phyloP scores from a whole-genome alignment of 2,797 vertebrate species.

The Gallinago nigripennis region DNA sequence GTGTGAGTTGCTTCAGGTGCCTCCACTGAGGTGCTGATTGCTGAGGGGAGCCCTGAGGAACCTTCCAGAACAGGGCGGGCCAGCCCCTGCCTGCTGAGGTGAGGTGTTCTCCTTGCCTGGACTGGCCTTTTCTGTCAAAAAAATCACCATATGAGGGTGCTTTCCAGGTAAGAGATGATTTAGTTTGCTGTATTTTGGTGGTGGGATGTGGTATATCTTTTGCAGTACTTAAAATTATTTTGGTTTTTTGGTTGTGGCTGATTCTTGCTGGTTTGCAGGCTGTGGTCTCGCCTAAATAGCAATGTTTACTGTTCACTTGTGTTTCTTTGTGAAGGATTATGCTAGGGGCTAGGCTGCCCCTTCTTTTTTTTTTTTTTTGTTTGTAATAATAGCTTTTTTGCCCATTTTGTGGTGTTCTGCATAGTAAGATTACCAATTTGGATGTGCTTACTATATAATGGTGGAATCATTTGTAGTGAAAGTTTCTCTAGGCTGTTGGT shows the following conservation, averaged over 20 bases:
- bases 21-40: background rate
- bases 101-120: accelerated
- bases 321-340: background rate
- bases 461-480: background rate
- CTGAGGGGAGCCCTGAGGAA: background rate
- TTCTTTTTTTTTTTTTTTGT: background rate
- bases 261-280: background rate
- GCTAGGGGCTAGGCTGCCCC: background rate
- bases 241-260: background rate
- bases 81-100: background rate
- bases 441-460: background rate
- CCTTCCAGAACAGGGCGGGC: background rate
- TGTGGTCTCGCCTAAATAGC: accelerated
- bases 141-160: accelerated
- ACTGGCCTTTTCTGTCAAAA: accelerated
- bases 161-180: background rate
- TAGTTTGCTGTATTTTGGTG: background rate
- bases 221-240: background rate
- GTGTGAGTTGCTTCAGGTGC: background rate
- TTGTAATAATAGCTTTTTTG: background rate
- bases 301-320: background rate
- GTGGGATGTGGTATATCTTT: accelerated
- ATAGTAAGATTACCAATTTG: accelerated
- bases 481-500: background rate
- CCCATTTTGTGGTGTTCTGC: background rate